phyloP scores from a whole-genome alignment of 1,140 invertebrate species.

The Ylistrum balloti region DNA sequence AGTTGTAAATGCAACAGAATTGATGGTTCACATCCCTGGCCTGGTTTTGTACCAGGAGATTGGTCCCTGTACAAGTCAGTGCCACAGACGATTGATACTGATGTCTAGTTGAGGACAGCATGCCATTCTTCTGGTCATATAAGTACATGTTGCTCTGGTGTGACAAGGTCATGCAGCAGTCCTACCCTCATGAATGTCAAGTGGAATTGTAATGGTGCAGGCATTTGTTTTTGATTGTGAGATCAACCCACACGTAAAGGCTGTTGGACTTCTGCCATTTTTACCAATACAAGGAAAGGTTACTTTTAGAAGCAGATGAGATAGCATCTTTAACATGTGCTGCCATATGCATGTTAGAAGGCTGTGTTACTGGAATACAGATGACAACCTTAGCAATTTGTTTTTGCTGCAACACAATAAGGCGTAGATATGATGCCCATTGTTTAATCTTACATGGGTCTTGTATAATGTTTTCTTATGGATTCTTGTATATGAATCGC shows the following conservation, averaged over 20 bases:
- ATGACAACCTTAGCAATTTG: too few species aligned
- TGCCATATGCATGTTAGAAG: background rate
- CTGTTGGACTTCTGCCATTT: background rate
- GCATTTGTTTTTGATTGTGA: background rate
- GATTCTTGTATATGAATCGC: too few species aligned
- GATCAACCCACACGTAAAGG: background rate
- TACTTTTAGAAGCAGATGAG: background rate
- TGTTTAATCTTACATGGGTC: too few species aligned
- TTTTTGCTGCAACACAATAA: too few species aligned
- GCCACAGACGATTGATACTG: background rate
- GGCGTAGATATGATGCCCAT: too few species aligned
- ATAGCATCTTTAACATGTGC: background rate
- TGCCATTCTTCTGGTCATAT: background rate
- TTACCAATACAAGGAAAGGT: background rate
- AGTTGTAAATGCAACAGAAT: constrained; percentile 2
- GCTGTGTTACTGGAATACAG: background rate
- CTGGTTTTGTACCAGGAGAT: background rate
- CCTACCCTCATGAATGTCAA: constrained; percentile 32
- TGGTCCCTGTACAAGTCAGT: background rate
- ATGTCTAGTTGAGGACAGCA: background rate
- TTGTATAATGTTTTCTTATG: too few species aligned
- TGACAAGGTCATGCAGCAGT: background rate
- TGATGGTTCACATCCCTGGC: background rate
- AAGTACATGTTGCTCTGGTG: background rate
- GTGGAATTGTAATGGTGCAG: background rate